Evolutionary conservation across 2,113 vertebrate genomes (phyloP).

Genomic region (Oenanthe melanoleuca): DNA sequence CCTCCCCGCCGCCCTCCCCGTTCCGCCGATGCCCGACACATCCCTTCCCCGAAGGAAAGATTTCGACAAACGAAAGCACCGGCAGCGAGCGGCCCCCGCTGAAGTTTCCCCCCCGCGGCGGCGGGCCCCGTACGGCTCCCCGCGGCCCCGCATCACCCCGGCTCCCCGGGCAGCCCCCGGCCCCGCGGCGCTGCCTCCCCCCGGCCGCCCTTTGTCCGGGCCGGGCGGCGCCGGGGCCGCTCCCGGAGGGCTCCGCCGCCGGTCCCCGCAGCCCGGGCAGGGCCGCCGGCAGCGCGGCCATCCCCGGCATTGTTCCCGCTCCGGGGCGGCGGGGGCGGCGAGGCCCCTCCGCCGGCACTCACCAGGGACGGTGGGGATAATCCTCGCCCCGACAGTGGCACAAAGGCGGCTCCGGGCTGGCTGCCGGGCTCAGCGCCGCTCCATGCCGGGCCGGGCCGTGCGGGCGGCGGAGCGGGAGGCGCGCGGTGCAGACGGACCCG

Average conservation of each 20-base stretch:
- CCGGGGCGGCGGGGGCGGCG: not conserved
- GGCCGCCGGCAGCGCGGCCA: not conserved
- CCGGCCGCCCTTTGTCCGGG: conserved; percentile 1
- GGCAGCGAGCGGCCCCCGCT: not conserved
- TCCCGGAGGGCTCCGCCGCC: not conserved
- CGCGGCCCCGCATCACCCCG: not conserved
- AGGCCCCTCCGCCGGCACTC: conserved; percentile 46
- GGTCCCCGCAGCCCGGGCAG: not conserved
- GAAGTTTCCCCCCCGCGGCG: not conserved
- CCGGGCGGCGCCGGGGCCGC: not conserved
- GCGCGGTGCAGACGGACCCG: conserved; percentile 84
- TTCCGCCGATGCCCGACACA: not conserved
- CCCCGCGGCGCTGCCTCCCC: not conserved
- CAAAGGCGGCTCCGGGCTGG: not conserved
- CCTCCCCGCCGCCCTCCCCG: not conserved
- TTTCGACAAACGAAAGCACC: conserved; percentile 24
- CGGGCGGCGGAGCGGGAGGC: not conserved
- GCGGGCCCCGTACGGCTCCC: not conserved
- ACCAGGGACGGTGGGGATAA: conserved; percentile 63
- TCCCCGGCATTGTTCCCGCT: not conserved
- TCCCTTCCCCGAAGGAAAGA: not conserved
- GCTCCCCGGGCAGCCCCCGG: not conserved
- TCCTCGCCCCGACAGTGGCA: conserved; percentile 38
- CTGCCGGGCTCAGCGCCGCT: conserved; percentile 75
- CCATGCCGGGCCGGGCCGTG: conserved; percentile 72